Percentiles rank a stretch among this genome's conserved stretches.
These are phyloP conservation scores for Chrysemys picta DNA, from an alignment of 2,113 vertebrate genomes.

Conservation along the genomic window DNA sequence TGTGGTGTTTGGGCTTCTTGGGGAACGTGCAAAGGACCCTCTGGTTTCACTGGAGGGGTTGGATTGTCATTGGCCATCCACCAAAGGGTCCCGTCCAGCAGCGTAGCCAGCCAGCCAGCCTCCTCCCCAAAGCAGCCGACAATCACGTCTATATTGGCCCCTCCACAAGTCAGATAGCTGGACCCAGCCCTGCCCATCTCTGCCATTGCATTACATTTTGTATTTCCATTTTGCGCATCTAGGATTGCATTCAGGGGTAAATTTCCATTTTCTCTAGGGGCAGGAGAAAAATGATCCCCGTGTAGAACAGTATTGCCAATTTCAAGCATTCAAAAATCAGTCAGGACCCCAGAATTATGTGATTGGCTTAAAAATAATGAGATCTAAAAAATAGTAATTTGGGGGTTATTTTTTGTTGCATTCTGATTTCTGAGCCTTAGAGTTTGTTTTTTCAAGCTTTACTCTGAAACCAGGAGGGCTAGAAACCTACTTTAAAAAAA, in stretches of 20 bases:
- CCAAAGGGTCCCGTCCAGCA: not conserved
- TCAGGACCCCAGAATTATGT: not conserved
- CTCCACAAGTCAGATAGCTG: not conserved
- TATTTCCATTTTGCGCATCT: not conserved
- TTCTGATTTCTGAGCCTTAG: not conserved
- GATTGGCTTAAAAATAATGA: not conserved
- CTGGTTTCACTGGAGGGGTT: not conserved
- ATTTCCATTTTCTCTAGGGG: not conserved
- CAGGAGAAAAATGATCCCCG: not conserved
- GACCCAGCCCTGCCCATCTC: not conserved
- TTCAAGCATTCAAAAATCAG: not conserved
- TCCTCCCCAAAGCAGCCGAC: not conserved
- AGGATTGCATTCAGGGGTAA: not conserved
- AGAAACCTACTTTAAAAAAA: not conserved
- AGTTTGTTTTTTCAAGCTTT: not conserved
- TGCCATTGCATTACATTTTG: rapidly evolving
- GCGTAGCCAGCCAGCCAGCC: not conserved
- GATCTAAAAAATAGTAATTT: not conserved
- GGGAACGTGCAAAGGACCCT: not conserved
- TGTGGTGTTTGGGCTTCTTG: not conserved
- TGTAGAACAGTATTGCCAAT: not conserved
- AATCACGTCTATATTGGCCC: not conserved
- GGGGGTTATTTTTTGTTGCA: not conserved
- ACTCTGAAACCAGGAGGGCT: not conserved
- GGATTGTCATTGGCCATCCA: not conserved